phyloP scores from a whole-genome alignment of 2,888 invertebrate genomes.

The Dione vanillae region DNA sequence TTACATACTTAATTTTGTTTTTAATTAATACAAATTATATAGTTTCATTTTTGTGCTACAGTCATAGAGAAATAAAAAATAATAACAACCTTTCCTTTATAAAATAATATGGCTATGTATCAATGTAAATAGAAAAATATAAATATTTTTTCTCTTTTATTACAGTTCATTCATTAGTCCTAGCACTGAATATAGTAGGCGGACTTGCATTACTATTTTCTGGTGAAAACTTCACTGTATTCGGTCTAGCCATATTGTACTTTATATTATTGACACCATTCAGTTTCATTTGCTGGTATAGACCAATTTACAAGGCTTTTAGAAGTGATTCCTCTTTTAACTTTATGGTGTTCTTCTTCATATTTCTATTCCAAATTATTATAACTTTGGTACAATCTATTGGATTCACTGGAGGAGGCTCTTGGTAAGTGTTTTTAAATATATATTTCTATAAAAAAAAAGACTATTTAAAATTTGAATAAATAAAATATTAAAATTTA shows the following conservation, averaged over 20 bases:
- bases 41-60: too few species aligned
- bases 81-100: too few species aligned
- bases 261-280: conserved; percentile 96
- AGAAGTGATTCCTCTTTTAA: conserved; percentile 99
- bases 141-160: conserved; percentile 60
- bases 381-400: conserved; percentile 94
- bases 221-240: conserved; percentile 86
- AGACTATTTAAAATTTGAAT: too few species aligned
- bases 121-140: neutral
- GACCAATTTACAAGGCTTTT: conserved; percentile 99
- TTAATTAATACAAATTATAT: too few species aligned
- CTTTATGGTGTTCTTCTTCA: conserved; percentile 99
- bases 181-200: conserved; percentile 94
- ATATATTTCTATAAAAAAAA: too few species aligned
- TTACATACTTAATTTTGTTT: too few species aligned
- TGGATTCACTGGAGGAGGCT: conserved; percentile 93
- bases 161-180: conserved; percentile 93
- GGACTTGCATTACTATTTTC: conserved; percentile 90
- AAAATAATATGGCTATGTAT: too few species aligned
- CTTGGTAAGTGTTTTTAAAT: conserved; percentile 88
- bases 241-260: conserved; percentile 95
- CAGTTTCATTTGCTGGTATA: conserved; percentile 99
- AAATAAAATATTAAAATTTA: too few species aligned
- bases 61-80: too few species aligned
- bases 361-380: conserved; percentile 97